Evolutionary conservation across 2,113 vertebrate species (phyloP).

Genomic region (Crypturellus undulatus): DNA sequence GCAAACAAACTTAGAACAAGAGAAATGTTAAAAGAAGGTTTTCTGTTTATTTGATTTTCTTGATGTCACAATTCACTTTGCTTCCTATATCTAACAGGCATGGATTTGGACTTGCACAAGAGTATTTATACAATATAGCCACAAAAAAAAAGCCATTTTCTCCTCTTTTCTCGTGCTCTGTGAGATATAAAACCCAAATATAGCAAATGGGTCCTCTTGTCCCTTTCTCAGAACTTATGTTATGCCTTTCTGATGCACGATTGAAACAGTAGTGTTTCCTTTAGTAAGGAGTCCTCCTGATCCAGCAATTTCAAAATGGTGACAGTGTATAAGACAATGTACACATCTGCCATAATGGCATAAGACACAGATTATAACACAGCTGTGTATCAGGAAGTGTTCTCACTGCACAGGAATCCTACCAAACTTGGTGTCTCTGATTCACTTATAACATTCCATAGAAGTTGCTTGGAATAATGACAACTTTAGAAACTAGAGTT

Average conservation of each 20-base stretch:
- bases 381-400: neutral
- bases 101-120: neutral
- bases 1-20: neutral
- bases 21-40: neutral
- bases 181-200: neutral
- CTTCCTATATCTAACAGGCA: neutral
- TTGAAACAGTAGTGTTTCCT: neutral
- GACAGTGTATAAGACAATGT: neutral
- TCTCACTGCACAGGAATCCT: fast-evolving
- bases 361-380: neutral
- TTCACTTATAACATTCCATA: neutral
- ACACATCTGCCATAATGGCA: neutral
- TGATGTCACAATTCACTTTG: fast-evolving
- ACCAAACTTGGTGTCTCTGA: neutral
- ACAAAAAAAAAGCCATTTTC: neutral
- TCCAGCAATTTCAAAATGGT: neutral
- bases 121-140: neutral
- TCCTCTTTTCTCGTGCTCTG: neutral
- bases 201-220: neutral
- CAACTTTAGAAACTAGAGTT: neutral
- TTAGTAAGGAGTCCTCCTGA: neutral
- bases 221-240: neutral
- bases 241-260: neutral
- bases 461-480: neutral
- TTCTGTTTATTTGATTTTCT: neutral